These are phyloP conservation scores for Ophioninae sp. DNA, from an alignment of 2,888 invertebrate species.

Conservation along the genomic window DNA sequence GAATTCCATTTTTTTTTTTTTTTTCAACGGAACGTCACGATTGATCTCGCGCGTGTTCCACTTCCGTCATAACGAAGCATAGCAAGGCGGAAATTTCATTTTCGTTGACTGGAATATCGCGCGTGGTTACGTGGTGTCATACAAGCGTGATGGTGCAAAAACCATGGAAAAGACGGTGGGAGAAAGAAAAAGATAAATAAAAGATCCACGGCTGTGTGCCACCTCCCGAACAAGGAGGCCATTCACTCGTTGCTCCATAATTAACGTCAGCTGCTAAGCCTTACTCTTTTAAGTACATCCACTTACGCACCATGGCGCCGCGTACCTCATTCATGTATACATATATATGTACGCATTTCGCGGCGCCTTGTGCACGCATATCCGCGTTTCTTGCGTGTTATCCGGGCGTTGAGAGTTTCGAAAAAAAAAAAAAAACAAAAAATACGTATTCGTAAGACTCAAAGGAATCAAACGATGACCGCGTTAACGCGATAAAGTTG, in stretches of 20 bases:
- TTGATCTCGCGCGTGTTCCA: conserved; percentile 3
- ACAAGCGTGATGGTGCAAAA: conserved; percentile 53
- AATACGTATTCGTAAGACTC: conserved; percentile 39
- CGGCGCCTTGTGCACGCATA: conserved; percentile 63
- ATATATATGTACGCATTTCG: not conserved
- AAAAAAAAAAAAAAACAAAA: conserved; percentile 39
- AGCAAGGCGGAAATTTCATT: conserved; percentile 57
- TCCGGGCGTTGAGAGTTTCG: conserved; percentile 53
- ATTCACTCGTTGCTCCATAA: conserved; percentile 77
- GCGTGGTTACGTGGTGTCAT: conserved; percentile 56
- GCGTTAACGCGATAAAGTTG: conserved; percentile 42
- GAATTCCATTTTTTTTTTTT: no score
- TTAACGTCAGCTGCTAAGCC: conserved; percentile 78
- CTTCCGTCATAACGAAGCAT: conserved; percentile 44
- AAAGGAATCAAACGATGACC: conserved; percentile 57
- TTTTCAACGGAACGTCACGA: no score
- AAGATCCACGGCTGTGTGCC: conserved; percentile 71
- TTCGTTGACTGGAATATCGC: conserved; percentile 43
- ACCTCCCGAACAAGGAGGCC: conserved; percentile 78
- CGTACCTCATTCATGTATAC: conserved; percentile 32
- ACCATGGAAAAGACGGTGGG: conserved; percentile 26
- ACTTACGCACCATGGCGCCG: conserved; percentile 74
- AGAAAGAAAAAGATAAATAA: conserved; percentile 57
- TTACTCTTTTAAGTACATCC: conserved; percentile 71
- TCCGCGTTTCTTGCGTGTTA: conserved; percentile 59